Percentiles rank a stretch among this genome's conserved stretches.
phyloP scores from a whole-genome alignment of 1,140 invertebrate species.

The Melanaphis sacchari region DNA sequence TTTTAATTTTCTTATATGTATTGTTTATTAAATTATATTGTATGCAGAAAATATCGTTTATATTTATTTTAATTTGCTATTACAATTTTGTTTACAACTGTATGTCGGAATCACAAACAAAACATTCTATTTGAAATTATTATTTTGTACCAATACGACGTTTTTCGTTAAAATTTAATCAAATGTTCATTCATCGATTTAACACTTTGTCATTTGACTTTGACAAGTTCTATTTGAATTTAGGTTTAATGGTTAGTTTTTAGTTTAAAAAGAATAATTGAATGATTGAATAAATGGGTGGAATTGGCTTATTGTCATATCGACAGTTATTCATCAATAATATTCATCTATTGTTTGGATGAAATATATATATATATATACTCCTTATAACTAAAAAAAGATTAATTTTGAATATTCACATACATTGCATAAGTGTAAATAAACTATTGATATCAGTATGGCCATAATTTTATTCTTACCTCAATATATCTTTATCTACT shows the following conservation, averaged over 20 bases:
- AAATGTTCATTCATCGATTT: not conserved
- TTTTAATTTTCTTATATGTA: not conserved
- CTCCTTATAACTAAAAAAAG: not conserved
- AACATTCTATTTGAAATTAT: not conserved
- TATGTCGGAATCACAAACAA: not conserved
- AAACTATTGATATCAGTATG: conserved; percentile 15
- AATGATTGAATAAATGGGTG: not conserved
- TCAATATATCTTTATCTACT: not conserved
- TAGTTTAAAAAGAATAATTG: not conserved
- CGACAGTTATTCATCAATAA: conserved; percentile 32
- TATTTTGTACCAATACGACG: not conserved
- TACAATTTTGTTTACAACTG: not conserved
- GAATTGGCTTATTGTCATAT: not conserved
- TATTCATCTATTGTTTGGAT: conserved; percentile 14
- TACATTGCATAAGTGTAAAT: conserved; percentile 18
- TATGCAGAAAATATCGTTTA: too few relatives aligned
- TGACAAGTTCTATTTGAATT: conserved; percentile 3
- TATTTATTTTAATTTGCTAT: too few relatives aligned
- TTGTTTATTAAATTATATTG: too few relatives aligned
- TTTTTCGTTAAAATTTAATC: not conserved
- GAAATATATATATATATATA: not conserved
- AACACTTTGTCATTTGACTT: conserved; percentile 15
- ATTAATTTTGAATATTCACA: not conserved
- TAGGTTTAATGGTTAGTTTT: conserved; percentile 6
- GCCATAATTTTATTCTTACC: not conserved